Evolutionary conservation across 2,113 vertebrate species (phyloP).

Genomic region (Dendrocopos noguchii): DNA sequence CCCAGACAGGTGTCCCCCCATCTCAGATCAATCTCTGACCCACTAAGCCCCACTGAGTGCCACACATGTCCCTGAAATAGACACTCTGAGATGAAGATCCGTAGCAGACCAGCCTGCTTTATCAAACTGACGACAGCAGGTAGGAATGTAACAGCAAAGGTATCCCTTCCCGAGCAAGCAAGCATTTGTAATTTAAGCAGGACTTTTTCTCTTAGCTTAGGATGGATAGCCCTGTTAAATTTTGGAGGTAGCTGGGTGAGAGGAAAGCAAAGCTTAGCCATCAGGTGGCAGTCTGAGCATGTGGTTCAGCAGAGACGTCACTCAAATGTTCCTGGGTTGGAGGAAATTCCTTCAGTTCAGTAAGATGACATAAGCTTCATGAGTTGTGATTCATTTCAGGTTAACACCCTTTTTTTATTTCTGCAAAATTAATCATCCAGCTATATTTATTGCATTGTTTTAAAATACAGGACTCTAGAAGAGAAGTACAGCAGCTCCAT

Average conservation of each 20-base stretch:
- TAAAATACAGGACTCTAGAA: not conserved
- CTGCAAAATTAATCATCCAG: conserved; percentile 45
- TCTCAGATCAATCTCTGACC: not conserved
- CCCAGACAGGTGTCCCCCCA: rapidly evolving
- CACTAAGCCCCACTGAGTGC: not conserved
- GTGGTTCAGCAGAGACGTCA: not conserved
- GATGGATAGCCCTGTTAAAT: not conserved
- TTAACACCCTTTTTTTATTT: conserved; percentile 52
- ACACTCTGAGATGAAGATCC: not conserved
- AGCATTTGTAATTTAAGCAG: not conserved
- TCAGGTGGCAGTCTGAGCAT: conserved; percentile 64
- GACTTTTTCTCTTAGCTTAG: not conserved
- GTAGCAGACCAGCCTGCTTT: not conserved
- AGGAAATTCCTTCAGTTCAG: conserved; percentile 53
- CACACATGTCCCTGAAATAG: not conserved
- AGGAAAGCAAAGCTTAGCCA: conserved; percentile 7
- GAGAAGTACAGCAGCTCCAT: not conserved
- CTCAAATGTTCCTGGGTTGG: not conserved
- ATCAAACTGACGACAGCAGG: not conserved
- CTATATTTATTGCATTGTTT: conserved; percentile 46
- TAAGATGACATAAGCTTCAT: conserved; percentile 10
- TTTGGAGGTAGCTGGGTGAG: not conserved
- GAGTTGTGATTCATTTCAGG: conserved; percentile 42
- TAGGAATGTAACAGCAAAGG: not conserved
- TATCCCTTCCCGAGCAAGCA: not conserved